Percentiles rank a stretch among this genome's conserved stretches.
Conservation (phyloP, 2,888 invertebrate species). For the Carpatolechia fugitivella region DNA sequence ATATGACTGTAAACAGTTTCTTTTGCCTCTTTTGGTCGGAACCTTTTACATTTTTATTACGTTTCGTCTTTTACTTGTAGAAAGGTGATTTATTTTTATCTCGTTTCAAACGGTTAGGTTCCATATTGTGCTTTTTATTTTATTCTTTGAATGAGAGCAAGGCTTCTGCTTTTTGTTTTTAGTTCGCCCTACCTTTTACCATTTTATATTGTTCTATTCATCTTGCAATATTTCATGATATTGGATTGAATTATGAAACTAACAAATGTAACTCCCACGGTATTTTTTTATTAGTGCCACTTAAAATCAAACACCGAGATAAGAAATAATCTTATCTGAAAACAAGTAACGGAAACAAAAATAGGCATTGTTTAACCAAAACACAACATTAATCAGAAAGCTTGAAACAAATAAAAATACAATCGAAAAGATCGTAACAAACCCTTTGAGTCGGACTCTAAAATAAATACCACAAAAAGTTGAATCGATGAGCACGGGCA, state of each 20-base stretch:
- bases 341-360: too few relatives aligned
- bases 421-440: neutral
- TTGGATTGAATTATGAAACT: too few relatives aligned
- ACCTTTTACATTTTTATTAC: conserved; percentile 41
- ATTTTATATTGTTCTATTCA: too few relatives aligned
- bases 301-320: conserved; percentile 26
- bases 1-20: conserved; percentile 55
- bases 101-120: conserved; percentile 17
- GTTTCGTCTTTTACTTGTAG: conserved; percentile 11
- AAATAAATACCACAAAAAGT: conserved; percentile 67
- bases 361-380: neutral
- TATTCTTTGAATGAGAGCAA: neutral
- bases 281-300: too few relatives aligned
- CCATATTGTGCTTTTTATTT: too few relatives aligned
- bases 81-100: conserved; percentile 13
- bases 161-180: too few relatives aligned
- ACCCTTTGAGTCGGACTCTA: conserved; percentile 28
- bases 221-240: too few relatives aligned
- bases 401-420: neutral
- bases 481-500: conserved; percentile 65
- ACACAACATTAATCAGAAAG: neutral
- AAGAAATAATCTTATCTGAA: conserved; percentile 2
- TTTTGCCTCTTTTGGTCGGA: conserved; percentile 23
- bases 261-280: too few relatives aligned
- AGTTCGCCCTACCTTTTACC: too few relatives aligned